A percentile compares a stretch with the other conserved stretches of the same genome.
phyloP scores from a whole-genome alignment of 2,888 invertebrate species.

The Polietes domitor region DNA sequence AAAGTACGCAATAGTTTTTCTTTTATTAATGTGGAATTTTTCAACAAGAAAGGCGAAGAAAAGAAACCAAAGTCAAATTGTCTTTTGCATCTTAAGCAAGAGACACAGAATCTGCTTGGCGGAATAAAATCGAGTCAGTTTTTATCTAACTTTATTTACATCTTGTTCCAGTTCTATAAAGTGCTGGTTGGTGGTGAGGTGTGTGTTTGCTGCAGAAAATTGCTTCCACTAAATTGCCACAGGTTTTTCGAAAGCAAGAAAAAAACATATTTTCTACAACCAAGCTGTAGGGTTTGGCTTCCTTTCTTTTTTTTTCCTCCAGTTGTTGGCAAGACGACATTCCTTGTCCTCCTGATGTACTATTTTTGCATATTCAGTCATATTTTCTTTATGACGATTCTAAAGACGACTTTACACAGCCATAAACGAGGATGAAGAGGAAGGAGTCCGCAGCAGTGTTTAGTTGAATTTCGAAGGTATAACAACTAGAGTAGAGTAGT shows the following conservation, averaged over 20 bases:
- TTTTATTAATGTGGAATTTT: neutral
- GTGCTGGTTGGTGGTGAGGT: neutral
- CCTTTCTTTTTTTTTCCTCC: no score
- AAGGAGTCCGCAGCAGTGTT: constrained; percentile 7
- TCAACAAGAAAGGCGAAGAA: neutral
- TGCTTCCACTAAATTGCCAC: constrained; percentile 63
- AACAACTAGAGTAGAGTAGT: neutral
- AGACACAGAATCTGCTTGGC: neutral
- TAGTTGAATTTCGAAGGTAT: neutral
- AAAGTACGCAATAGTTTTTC: constrained; percentile 32
- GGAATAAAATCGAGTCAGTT: constrained; percentile 21
- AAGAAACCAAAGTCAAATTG: neutral
- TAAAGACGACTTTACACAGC: neutral
- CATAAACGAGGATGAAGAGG: neutral
- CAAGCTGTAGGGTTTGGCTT: neutral
- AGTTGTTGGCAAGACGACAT: neutral
- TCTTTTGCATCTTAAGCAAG: neutral
- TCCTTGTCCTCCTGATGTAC: constrained; percentile 1
- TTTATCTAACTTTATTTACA: constrained; percentile 27
- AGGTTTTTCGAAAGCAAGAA: constrained; percentile 42
- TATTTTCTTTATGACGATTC: neutral
- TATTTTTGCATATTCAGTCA: constrained; percentile 10
- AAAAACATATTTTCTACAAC: constrained; percentile 2
- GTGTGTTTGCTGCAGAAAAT: constrained; percentile 33
- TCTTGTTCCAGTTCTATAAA: neutral